Evolutionary conservation across 2,888 invertebrate genomes (phyloP).

Genomic region (Drosophila merina): DNA sequence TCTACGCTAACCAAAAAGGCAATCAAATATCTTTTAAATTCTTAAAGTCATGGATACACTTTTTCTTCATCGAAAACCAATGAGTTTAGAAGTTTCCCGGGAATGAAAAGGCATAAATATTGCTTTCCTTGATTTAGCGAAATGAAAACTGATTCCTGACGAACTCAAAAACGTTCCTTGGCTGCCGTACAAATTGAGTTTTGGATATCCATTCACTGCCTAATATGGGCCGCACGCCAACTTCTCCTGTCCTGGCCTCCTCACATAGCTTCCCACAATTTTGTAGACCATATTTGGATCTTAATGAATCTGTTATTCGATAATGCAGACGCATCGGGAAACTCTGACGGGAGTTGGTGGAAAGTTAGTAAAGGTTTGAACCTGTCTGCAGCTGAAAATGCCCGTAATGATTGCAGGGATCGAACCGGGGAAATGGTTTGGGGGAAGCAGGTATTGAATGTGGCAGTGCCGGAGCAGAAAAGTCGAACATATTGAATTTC

Average conservation of each 20-base stretch:
- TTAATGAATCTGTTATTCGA: slow-evolving; percentile 80
- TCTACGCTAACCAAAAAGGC: no score
- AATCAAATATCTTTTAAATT: no score
- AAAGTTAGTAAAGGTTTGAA: slow-evolving; percentile 67
- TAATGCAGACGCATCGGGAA: slow-evolving; percentile 59
- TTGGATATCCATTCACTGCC: slow-evolving; percentile 30
- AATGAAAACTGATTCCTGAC: slow-evolving; percentile 12
- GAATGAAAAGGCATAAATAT: neutral
- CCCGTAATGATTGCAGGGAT: slow-evolving; percentile 48
- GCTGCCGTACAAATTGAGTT: slow-evolving; percentile 10
- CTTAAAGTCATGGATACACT: no score
- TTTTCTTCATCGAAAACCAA: neutral
- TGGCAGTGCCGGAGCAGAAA: slow-evolving; percentile 30
- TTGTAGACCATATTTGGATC: slow-evolving; percentile 60
- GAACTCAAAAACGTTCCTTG: slow-evolving; percentile 1
- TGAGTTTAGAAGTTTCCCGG: neutral
- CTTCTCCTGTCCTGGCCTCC: neutral
- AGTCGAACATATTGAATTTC: slow-evolving; percentile 65
- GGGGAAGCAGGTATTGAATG: neutral
- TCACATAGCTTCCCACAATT: slow-evolving; percentile 31
- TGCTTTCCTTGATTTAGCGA: slow-evolving; percentile 1
- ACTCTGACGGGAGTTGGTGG: slow-evolving; percentile 39
- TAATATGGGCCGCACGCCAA: slow-evolving; percentile 8
- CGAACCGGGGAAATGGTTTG: slow-evolving; percentile 1
- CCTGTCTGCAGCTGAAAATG: slow-evolving; percentile 54